These are phyloP conservation scores for Irena cyanogastra DNA, from an alignment of 2,113 vertebrate genomes.

Conservation along the genomic window DNA sequence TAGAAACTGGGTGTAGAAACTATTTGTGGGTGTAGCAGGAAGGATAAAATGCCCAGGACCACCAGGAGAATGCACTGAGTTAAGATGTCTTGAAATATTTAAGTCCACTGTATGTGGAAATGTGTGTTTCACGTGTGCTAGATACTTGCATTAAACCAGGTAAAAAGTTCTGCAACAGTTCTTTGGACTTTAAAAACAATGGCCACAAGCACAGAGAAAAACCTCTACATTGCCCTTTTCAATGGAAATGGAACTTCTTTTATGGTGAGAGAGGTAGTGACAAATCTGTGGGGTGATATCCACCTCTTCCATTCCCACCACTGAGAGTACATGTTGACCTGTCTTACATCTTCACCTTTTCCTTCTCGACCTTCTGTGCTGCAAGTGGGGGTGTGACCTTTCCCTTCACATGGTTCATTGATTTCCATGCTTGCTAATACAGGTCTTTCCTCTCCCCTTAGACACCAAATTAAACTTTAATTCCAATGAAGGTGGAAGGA, in stretches of 20 bases:
- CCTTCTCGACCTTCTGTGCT: neutral
- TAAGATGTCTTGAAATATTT: neutral
- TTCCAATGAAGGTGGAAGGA: conserved; percentile 23
- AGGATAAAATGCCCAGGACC: neutral
- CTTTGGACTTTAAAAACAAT: neutral
- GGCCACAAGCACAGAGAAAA: neutral
- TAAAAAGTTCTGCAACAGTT: neutral
- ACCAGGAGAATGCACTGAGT: neutral
- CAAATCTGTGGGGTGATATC: neutral
- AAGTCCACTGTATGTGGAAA: neutral
- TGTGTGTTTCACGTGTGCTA: neutral
- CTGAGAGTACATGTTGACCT: neutral
- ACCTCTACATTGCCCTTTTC: neutral
- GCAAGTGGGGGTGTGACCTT: neutral
- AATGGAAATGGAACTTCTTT: neutral
- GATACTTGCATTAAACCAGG: neutral
- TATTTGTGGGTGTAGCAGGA: neutral
- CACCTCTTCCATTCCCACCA: neutral
- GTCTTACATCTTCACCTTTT: neutral
- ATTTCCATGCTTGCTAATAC: neutral
- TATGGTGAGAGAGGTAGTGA: neutral
- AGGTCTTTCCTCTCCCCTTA: conserved; percentile 34
- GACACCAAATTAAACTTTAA: conserved; percentile 65
- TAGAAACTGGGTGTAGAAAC: neutral
- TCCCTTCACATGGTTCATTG: neutral